Conservation (phyloP, 2,113 vertebrate genomes). For the Electrona antarctica region DNA sequence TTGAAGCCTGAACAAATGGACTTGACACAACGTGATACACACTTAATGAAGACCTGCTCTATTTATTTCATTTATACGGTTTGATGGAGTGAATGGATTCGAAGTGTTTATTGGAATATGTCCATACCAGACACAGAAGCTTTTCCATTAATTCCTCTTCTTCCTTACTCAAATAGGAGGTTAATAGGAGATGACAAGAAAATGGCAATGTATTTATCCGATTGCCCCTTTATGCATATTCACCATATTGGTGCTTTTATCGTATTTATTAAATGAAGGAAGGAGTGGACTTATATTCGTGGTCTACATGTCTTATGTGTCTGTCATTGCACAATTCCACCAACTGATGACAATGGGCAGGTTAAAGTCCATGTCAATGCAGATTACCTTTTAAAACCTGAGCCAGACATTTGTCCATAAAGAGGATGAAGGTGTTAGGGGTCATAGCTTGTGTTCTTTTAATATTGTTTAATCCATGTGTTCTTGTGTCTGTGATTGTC, state of each 20-base stretch:
- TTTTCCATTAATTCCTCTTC: constrained; percentile 25
- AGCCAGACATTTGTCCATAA: constrained; percentile 46
- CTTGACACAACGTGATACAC: constrained; percentile 7
- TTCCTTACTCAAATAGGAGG: constrained; percentile 18
- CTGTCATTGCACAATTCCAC: constrained; percentile 60
- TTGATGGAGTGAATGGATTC: constrained; percentile 22
- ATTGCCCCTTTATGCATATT: constrained; percentile 54
- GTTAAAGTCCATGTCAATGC: constrained; percentile 47
- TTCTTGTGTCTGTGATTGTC: constrained; percentile 31
- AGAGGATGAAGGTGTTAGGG: constrained; percentile 37
- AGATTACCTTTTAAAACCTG: constrained; percentile 50
- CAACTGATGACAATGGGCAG: constrained; percentile 29
- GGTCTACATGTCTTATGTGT: constrained; percentile 42
- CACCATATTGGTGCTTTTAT: constrained; percentile 82
- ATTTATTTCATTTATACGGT: constrained; percentile 47
- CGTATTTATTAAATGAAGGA: constrained; percentile 70
- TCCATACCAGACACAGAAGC: constrained; percentile 27
- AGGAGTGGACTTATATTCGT: constrained; percentile 37
- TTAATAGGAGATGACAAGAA: constrained; percentile 22
- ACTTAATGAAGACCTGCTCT: constrained; percentile 37
- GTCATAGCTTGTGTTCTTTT: constrained; percentile 15
- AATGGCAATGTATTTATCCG: constrained; percentile 20
- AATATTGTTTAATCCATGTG: constrained; percentile 32
- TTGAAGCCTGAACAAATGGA: constrained; percentile 31
- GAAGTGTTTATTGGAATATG: constrained; percentile 26